Evolutionary conservation across 2,888 invertebrate species (phyloP), one percentile per base, ranked within the genome.

Genomic region (Unio pictorum): DNA sequence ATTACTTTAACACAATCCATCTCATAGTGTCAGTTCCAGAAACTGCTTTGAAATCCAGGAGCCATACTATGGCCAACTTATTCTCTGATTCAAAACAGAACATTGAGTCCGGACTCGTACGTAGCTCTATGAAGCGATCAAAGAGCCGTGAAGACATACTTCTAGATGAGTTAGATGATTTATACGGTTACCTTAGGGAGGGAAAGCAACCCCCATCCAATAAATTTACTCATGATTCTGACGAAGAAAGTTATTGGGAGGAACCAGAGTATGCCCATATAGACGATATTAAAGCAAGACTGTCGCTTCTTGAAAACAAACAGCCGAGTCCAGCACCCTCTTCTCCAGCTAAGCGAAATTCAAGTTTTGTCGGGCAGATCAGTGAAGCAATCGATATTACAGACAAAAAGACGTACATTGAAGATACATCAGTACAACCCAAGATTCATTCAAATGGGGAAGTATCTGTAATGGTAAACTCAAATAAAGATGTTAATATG

Each of bases 101-200:
- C 45, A 45, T 3, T 18, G 20, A 56, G 28, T 45, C 55, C 5
- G 63, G 55, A n/a, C 58, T 8, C 55, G 15, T 71, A 5, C n/a
- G 68, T 6, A 71, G 70, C 60, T 61, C 68, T 45, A 71, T 80
- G 45, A 78, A 80, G 65, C 75, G 84, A 17, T 81, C 86, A 7
- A 81, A 76, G 59, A 84, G 87, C 26, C 95, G 95, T 88, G 96
- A 96, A 86, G 96, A 97, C 90, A 76, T 86, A 28, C 76, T 89
- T 20, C 84, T 87, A 74, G 96, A 97, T 83, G 97, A 98, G 91
- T 96, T 98, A 82, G 97, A 98, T 92, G 96, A 97, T 91, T 96
- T 98, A 79, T 98, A 98, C 89, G 96, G 97, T 89, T 98, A 97
- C 89, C 96, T 98, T 0, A 92, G 97, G 75, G 97, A 97, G 1